A percentile compares a stretch with the other conserved stretches of the same genome.
Conservation (phyloP, 2,113 vertebrate genomes). For the Pholis gunnellus region DNA sequence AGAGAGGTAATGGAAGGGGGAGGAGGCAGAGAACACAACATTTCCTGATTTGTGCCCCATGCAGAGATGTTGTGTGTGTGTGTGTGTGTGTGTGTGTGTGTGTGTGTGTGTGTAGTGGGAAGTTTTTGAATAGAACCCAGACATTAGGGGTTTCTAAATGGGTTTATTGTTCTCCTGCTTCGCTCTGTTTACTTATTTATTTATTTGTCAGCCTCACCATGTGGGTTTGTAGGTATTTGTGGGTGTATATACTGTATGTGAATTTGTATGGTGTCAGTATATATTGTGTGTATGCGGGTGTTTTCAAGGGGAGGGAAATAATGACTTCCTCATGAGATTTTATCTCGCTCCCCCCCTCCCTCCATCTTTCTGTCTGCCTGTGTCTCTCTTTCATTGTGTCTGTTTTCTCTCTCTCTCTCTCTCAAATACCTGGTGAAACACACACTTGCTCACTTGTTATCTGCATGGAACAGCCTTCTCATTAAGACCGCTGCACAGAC, state of each 20-base stretch:
- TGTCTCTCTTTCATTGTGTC: slow-evolving; percentile 38
- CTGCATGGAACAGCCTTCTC: slow-evolving; percentile 35
- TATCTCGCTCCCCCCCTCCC: slow-evolving; percentile 15
- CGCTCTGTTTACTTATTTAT: slow-evolving; percentile 55
- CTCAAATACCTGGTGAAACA: slow-evolving; percentile 32
- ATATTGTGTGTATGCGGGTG: neutral
- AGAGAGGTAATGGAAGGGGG: slow-evolving; percentile 34
- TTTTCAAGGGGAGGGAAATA: slow-evolving; percentile 55
- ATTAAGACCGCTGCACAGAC: slow-evolving; percentile 13
- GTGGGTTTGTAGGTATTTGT: slow-evolving; percentile 16
- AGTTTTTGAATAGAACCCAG: slow-evolving; percentile 62
- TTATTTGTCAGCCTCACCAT: slow-evolving; percentile 46
- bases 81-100: slow-evolving; percentile 18
- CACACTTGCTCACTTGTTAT: slow-evolving; percentile 49
- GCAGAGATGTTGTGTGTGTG: slow-evolving; percentile 50
- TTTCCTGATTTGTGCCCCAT: slow-evolving; percentile 67
- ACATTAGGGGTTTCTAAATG: slow-evolving; percentile 61
- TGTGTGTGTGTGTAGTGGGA: slow-evolving; percentile 14
- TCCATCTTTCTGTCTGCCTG: slow-evolving; percentile 24
- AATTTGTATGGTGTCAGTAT: neutral
- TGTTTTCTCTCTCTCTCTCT: slow-evolving; percentile 32
- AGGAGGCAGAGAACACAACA: slow-evolving; percentile 49
- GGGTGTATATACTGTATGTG: neutral
- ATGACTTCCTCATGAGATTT: slow-evolving; percentile 64
- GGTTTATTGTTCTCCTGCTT: slow-evolving; percentile 70